Evolutionary conservation across 2,113 vertebrate species (phyloP).

Genomic region (Tragelaphus imberbis): DNA sequence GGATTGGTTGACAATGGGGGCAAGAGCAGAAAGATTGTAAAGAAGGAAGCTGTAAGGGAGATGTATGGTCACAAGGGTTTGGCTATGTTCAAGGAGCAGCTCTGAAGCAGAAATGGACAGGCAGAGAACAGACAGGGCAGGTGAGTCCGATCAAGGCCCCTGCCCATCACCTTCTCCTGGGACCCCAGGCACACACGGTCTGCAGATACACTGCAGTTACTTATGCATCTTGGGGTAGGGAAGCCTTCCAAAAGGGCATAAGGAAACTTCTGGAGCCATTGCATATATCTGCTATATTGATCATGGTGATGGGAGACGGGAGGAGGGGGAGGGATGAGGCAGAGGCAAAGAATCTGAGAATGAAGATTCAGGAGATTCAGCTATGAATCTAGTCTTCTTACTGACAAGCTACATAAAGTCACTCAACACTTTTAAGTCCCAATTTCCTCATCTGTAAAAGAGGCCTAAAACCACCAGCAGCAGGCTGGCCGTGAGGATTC

Average conservation of each 20-base stretch:
- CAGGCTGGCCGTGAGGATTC: background rate
- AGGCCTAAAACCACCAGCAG: background rate
- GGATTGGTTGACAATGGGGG: background rate
- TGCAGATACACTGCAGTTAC: background rate
- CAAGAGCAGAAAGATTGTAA: background rate
- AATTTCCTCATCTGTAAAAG: constrained; percentile 1
- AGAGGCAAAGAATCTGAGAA: background rate
- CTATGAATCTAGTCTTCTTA: background rate
- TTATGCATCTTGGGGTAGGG: background rate
- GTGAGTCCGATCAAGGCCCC: background rate
- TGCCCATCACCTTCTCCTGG: background rate
- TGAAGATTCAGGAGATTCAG: background rate
- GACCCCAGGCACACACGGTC: background rate
- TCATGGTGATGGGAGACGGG: background rate
- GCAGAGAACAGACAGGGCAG: background rate
- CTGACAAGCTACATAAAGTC: background rate
- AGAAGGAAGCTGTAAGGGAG: background rate
- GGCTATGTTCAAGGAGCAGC: background rate
- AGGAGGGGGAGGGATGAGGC: background rate
- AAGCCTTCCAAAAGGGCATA: background rate
- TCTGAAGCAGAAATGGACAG: background rate
- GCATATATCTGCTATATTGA: background rate
- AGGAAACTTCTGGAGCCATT: background rate
- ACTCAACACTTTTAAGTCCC: background rate
- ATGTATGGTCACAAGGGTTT: rapidly evolving